Base-by-base conservation (phyloP, 1,140 invertebrate species). In the Listronotus oregonensis region DNA sequence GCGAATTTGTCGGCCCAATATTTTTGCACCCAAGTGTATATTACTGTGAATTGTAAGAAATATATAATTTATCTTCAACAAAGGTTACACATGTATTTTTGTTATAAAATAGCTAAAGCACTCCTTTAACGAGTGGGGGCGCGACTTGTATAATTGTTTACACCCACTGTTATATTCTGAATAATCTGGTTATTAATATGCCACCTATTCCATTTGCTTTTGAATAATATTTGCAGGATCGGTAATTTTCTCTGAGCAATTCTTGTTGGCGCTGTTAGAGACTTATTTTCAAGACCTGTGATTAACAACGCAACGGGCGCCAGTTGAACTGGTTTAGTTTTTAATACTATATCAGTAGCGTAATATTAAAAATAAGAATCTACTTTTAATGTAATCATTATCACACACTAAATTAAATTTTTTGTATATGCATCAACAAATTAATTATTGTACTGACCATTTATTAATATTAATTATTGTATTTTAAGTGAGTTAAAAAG, bases 161-260 rank as follows among this genome's bases (percentile, higher is more conserved):
- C 51, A 55, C 51, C 51, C 51, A 55, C 51, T 15, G 39, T 17
- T 11, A 55, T 15, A 40, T 37, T 55, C 51, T 55, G 51, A 39
- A 55, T 55, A 55, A 55, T 55, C 15, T 37, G 12, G 51, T 55
- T 55, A 55, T 55, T 55, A 55, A 55, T 55, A 55, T 55, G 32
- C 51, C 51, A 55, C 51, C 51, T 55, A 51, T 51, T 51, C 21
- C 21, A 51, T 51, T 51, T 37, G 34, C 34, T 12, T 37, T 37
- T 37, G 11, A 37, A 37, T 12, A 37, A 10, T 10, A 37, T 37
- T 37, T 51, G 49, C 49, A 51, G 49, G 21, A 51, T 42, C 21
- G 37, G 39, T 44, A 21, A 27, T 57, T 57, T 57, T 57, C 27
- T 15, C 40, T 15, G 8, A 11, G 21, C 42, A 55, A 39, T 57